Conservation (phyloP, 1,140 invertebrate genomes). For the Diorhabda sublineata region DNA sequence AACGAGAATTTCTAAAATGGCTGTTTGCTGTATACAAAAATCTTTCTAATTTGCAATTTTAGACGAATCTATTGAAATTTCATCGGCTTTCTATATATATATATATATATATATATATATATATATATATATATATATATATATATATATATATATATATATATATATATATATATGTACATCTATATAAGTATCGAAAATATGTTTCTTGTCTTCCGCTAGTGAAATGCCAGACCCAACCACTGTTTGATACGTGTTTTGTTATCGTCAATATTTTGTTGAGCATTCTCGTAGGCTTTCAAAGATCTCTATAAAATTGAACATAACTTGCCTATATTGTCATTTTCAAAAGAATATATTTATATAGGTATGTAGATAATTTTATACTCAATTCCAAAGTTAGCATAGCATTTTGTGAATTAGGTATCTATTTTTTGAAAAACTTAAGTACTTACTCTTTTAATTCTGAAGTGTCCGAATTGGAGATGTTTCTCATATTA, state of each 20-base stretch:
- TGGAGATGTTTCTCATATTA: no score
- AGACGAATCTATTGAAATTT: no score
- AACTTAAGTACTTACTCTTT: not conserved
- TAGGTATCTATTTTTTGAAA: conserved; percentile 3
- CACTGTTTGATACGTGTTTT: not conserved
- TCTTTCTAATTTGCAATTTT: no score
- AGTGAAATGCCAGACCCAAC: conserved; percentile 13
- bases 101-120: no score
- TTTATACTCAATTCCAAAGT: conserved; percentile 31
- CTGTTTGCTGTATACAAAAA: no score
- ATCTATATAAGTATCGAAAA: not conserved
- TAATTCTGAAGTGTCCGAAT: no score
- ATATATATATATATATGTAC: no score
- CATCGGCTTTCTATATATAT: no score
- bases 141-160: no score
- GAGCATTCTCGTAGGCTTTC: conserved; percentile 42
- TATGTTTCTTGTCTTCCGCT: conserved; percentile 24
- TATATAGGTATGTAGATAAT: conserved; percentile 42
- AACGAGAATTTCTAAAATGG: no score
- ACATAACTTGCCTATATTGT: conserved; percentile 40
- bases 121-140: no score
- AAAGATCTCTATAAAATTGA: conserved; percentile 44
- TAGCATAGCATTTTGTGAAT: not conserved
- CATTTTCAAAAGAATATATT: conserved; percentile 32
- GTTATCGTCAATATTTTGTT: conserved; percentile 22